Conservation (phyloP, 2,888 invertebrate species). For the Trichopoda pennipes region DNA sequence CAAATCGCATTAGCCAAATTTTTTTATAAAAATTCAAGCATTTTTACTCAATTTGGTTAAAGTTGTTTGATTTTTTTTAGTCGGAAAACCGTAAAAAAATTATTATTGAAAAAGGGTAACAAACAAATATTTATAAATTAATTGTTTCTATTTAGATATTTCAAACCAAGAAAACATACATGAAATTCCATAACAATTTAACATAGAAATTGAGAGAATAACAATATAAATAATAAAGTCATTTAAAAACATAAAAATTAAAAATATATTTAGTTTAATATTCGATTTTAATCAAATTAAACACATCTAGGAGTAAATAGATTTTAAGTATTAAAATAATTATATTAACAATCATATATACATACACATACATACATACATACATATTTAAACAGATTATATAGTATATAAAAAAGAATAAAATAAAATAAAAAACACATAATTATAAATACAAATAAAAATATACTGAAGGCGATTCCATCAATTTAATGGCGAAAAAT, state of each 20-base stretch:
- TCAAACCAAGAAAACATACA: conserved; percentile 4
- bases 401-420: conserved; percentile 16
- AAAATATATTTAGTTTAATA: conserved; percentile 29
- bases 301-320: conserved; percentile 55
- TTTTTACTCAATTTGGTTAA: conserved; percentile 41
- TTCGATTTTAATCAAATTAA: conserved; percentile 52
- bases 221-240: conserved; percentile 19
- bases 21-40: neutral
- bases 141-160: conserved; percentile 15
- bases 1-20: conserved; percentile 17
- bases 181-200: conserved; percentile 21
- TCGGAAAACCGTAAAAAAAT: conserved; percentile 35
- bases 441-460: neutral
- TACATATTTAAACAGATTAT: neutral
- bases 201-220: conserved; percentile 4
- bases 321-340: conserved; percentile 52
- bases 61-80: neutral
- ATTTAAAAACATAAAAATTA: neutral
- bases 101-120: neutral
- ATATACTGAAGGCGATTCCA: conserved; percentile 41
- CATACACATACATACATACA: neutral
- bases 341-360: conserved; percentile 18
- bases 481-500: conserved; percentile 42
- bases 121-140: neutral
- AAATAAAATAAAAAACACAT: neutral